Base-by-base conservation (phyloP, 2,797 vertebrate genomes). In the Schizothorax lantsangensis region DNA sequence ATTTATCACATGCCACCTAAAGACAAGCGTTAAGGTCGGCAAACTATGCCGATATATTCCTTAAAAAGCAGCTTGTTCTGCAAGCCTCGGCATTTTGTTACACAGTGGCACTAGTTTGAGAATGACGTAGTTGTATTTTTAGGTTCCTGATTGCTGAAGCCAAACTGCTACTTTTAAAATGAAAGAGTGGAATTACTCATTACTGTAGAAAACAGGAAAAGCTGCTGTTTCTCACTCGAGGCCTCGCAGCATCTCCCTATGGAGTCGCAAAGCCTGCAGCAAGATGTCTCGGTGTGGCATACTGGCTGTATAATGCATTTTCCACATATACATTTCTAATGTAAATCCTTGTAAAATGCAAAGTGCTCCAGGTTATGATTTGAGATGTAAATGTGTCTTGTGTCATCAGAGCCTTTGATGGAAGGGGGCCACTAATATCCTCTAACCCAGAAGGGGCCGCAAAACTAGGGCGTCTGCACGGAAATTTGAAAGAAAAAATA, bases 231-330 rank as follows among this genome's bases (percentile, higher is more conserved):
- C 59, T 69, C 47, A 83, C 33, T 47, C 8, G 19, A 79, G 66
- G 80, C 57, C 66, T 49, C 43, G 21, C 73, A 72, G 64, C 23
- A 49, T 12, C 69, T 87, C 86, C 82, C 85, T 12, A 19, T 7
- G 87, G 90, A 88, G 79, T 82, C 14, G 0, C 68, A 80, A 84
- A 84, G 66, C 88, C 54, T 81, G 47, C 40, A 71, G 78, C 62
- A 3, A 73, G 10, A 45, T 73, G 45, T 81, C 85, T 84, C 72
- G 26, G 23, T 45, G 40, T 64, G 23, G 57, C 57, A 79, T 64
- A 45, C 79, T 73, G n/a, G 71, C 45, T 62, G 36, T n/a, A 45
- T 81, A 84, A 91, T 87, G 85, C 83, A 86, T 81, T 88, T 88
- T 88, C 87, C 88, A 36, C 82, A 86, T 88, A 43, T 78, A 59